Percentiles rank a stretch among this genome's conserved stretches.
These are phyloP conservation scores for Zaprionus lineosus DNA, from an alignment of 2,888 invertebrate species.

Conservation along the genomic window DNA sequence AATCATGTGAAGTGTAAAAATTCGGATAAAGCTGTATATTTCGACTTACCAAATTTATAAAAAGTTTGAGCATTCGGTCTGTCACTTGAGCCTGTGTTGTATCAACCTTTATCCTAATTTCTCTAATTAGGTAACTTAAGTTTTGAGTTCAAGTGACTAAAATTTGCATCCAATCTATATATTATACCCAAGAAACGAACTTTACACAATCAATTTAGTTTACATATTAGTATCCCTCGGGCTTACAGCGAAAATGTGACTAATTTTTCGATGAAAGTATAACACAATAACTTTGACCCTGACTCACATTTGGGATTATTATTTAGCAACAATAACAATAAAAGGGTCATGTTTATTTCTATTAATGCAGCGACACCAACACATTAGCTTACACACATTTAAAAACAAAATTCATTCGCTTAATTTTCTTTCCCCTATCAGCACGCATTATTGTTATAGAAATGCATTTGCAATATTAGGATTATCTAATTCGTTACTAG, in stretches of 20 bases:
- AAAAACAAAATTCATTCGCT: too few relatives aligned
- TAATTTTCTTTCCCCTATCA: too few relatives aligned
- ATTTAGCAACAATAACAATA: too few relatives aligned
- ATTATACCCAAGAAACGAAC: neutral
- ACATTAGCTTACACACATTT: too few relatives aligned
- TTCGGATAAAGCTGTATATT: conserved; percentile 13
- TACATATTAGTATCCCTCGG: conserved; percentile 15
- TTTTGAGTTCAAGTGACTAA: neutral
- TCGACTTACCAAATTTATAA: too few relatives aligned
- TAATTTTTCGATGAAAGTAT: neutral
- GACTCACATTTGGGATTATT: conserved; percentile 15
- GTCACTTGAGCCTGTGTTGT: conserved; percentile 16
- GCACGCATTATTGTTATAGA: too few relatives aligned
- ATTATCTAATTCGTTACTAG: too few relatives aligned
- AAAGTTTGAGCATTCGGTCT: conserved; percentile 14
- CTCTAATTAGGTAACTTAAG: conserved; percentile 36
- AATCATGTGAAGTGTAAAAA: conserved; percentile 47
- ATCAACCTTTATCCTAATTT: conserved; percentile 6
- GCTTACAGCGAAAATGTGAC: neutral
- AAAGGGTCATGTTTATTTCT: too few relatives aligned
- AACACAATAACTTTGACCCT: conserved; percentile 10
- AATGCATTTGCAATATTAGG: too few relatives aligned
- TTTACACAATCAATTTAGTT: conserved; percentile 22
- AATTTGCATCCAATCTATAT: neutral
- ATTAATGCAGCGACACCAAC: too few relatives aligned